Evolutionary conservation across 2,888 invertebrate species (phyloP).

Genomic region (Drosophila maculinotata): DNA sequence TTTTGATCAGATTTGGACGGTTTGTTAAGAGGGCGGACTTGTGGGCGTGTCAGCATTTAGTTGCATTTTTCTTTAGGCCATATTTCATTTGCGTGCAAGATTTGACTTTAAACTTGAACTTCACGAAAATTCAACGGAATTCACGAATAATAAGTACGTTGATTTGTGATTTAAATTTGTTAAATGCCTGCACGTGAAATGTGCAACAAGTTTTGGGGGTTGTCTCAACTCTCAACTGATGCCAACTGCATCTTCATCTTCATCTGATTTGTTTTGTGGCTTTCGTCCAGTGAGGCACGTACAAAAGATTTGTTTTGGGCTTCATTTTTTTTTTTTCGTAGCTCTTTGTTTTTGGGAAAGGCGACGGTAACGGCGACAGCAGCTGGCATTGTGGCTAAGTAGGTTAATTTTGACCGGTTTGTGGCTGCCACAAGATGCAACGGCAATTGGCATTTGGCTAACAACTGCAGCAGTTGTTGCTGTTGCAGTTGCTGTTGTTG

Average conservation of each 20-base stretch:
- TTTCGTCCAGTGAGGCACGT: constrained; percentile 55
- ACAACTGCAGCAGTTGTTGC: constrained; percentile 39
- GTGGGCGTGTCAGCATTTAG: constrained; percentile 11
- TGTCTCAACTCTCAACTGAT: not conserved
- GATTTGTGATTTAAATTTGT: constrained; percentile 20
- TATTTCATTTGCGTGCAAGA: constrained; percentile 46
- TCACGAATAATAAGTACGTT: not conserved
- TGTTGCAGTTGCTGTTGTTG: constrained; percentile 35
- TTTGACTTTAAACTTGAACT: constrained; percentile 39
- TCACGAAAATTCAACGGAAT: constrained; percentile 16
- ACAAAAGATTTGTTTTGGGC: constrained; percentile 58
- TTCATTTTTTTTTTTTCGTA: constrained; percentile 19
- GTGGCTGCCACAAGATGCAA: constrained; percentile 49
- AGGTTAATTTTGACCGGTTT: constrained; percentile 82
- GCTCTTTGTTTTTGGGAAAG: constrained; percentile 24
- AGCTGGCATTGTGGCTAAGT: constrained; percentile 68
- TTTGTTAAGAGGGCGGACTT: constrained; percentile 2
- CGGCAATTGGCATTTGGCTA: constrained; percentile 61
- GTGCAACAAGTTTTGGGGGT: not conserved
- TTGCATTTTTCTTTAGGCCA: constrained; percentile 1
- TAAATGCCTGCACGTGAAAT: constrained; percentile 14
- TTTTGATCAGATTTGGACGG: constrained; percentile 8
- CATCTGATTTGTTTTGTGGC: not conserved
- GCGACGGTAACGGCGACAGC: constrained; percentile 36
- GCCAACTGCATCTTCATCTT: constrained; percentile 35